Evolutionary conservation across 2,888 invertebrate genomes (phyloP), one percentile per base, ranked within the genome.

Genomic region (Monopis laevigella): DNA sequence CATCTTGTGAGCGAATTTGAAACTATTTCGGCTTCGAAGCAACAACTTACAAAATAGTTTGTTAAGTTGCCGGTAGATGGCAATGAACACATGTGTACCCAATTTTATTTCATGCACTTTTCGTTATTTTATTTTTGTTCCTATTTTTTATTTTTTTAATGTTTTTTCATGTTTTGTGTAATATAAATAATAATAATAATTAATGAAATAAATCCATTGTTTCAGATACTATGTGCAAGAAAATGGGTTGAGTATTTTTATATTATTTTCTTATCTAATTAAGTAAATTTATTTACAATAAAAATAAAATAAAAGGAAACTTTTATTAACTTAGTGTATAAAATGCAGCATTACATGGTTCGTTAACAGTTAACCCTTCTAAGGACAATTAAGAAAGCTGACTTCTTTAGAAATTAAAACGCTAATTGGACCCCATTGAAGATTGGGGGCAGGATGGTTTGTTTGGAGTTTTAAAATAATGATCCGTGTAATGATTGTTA

Each of bases 221-320:
- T 78, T 77, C 78, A 78, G 78, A 78, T 78, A 75, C 63, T 78
- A 77, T 67, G 73, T 75, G 50, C 78, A 77, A 74, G 78, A 78
- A 66, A 78, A 78, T 75, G 78, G 78, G 78, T 77, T 58, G 59
- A 55, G 48, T 50, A 55, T 54, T 48, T 45, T 36, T 41, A 18
- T 21, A 28, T 40, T 35, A 28, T 42, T 29, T 32, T n/a, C 36
- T 21, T 27, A 38, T 6, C 29, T 39, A 29, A 14, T 10, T 13
- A 11, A n/a, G n/a, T n/a, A n/a, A n/a, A n/a, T n/a, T n/a, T n/a
- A n/a, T n/a, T n/a, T n/a, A n/a, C n/a, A n/a, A n/a, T n/a, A n/a
- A n/a, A n/a, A n/a, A n/a, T n/a, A n/a, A n/a, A n/a, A n/a, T n/a
- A n/a, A n/a, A n/a, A n/a, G n/a, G n/a, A n/a, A n/a, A n/a, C n/a